Base-by-base conservation (phyloP, 2,797 vertebrate species). In the Amblyopsis hoosieri region DNA sequence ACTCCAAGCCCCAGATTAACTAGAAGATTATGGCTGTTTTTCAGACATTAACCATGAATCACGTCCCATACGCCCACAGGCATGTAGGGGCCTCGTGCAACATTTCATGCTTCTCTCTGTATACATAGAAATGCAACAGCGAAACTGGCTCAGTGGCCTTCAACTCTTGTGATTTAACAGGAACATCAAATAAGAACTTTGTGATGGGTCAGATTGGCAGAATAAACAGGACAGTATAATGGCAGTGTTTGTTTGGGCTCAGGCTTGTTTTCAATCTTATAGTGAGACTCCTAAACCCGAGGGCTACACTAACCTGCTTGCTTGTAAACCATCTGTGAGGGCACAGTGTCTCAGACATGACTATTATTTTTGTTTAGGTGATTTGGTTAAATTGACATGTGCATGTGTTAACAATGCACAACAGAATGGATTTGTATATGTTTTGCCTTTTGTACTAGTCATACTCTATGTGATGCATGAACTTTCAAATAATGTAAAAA, bases 41-140 rank as follows among this genome's bases (percentile, higher is more conserved):
- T 86, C 74, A 78, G 78, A 72, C 71, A 77, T 82, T 89, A 89
- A 88, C 80, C 81, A 82, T 84, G 79, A 86, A 86, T 76, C 82
- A 78, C 67, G 66, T 61, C 75, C 76, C 70, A 46, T 23, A 62
- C 80, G 86, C 78, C 82, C 87, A 85, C 81, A 90, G 87, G 82
- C 86, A 89, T 82, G 85, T 72, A 75, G 72, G 71, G 84, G 79
- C 86, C 85, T 77, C 87, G 83, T 64, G 2, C 66, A 52, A 76
- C 66, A 75, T 84, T 85, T 88, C 83, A 87, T 81, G 76, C 80
- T 64, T 70, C 71, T 72, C 73, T 66, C 57, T 90, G 85, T 88
- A 87, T 85, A 88, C 85, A 86, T 64, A 82, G 76, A 23, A n/a
- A 50, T 57, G 63, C 71, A 80, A 73, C 49, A 69, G 70, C 57